Evolutionary conservation across 1,140 invertebrate species (phyloP).

Genomic region (Lycorma delicatula): DNA sequence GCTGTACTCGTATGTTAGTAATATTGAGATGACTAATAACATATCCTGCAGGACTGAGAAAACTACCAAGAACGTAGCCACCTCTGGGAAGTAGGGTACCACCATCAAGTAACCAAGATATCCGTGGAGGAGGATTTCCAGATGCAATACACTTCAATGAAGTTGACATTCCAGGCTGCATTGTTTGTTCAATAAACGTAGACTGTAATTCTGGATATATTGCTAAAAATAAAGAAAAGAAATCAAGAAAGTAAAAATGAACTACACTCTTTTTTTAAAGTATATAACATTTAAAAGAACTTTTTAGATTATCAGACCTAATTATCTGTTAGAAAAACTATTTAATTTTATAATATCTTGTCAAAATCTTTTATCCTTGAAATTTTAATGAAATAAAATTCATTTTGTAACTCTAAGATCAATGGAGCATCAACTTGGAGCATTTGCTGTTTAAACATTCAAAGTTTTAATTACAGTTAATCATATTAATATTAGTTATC

Average conservation of each 20-base stretch:
- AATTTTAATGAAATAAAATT: too few species aligned
- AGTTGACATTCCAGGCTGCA: conserved; percentile 66
- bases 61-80: conserved; percentile 39
- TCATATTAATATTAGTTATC: too few species aligned
- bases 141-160: conserved; percentile 75
- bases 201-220: conserved; percentile 71
- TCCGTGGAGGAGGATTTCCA: conserved; percentile 73
- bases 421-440: too few species aligned
- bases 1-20: conserved; percentile 63
- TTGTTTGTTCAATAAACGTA: conserved; percentile 73
- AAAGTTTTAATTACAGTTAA: too few species aligned
- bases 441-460: too few species aligned
- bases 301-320: too few species aligned
- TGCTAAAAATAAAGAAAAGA: conserved; percentile 46
- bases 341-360: too few species aligned
- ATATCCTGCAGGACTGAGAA: conserved; percentile 45
- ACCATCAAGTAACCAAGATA: conserved; percentile 77
- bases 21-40: conserved; percentile 84
- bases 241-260: background rate
- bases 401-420: too few species aligned
- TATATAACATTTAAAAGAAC: too few species aligned
- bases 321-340: too few species aligned
- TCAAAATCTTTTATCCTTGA: too few species aligned
- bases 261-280: background rate
- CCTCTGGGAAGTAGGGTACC: conserved; percentile 33